Evolutionary conservation across 2,797 vertebrate species (phyloP).

Genomic region (Semaprochilodus insignis): DNA sequence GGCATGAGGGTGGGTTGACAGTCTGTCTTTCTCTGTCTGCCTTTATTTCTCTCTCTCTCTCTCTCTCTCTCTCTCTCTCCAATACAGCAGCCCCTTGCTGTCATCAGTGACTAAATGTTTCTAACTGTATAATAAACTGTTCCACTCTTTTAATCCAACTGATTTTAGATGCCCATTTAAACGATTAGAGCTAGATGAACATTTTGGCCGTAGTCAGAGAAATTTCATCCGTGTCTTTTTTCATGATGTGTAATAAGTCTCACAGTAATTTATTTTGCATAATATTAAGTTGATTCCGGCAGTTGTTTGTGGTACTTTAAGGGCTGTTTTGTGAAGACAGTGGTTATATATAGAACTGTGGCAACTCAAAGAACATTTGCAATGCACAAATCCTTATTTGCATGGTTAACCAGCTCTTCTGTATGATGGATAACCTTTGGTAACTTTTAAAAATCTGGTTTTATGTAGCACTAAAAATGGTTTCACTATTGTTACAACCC

Average conservation of each 20-base stretch:
- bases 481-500: too few species aligned
- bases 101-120: conserved; percentile 24
- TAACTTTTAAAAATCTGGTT: too few species aligned
- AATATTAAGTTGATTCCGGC: neutral
- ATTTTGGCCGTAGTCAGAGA: neutral
- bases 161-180: neutral
- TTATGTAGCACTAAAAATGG: too few species aligned
- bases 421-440: too few species aligned
- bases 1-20: conserved; percentile 52
- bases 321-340: too few species aligned
- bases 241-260: neutral
- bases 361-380: too few species aligned
- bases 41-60: neutral
- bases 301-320: too few species aligned
- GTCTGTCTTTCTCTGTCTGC: conserved; percentile 52
- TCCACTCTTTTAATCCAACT: neutral
- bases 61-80: neutral
- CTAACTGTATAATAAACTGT: conserved; percentile 6
- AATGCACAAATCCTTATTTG: too few species aligned
- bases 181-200: neutral
- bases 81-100: neutral
- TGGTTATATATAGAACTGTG: too few species aligned
- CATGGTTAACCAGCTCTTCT: too few species aligned
- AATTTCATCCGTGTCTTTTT: neutral
- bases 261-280: neutral